Percentiles rank a stretch among this genome's conserved stretches.
Conservation (phyloP, 2,797 vertebrate species). For the Pteronotus mesoamericanus region DNA sequence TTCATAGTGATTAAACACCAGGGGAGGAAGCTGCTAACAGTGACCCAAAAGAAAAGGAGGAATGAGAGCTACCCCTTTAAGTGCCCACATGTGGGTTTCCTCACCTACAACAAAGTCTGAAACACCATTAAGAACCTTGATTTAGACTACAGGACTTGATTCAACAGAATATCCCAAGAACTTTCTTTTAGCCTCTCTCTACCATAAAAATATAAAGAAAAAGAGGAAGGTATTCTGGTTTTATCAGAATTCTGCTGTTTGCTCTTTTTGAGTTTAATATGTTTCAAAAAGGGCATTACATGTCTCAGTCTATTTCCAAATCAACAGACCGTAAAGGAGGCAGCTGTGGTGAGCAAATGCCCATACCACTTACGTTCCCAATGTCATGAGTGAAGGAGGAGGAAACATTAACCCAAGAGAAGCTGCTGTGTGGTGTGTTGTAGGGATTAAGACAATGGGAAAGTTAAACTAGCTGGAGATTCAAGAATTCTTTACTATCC, state of each 20-base stretch:
- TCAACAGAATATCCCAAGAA: not conserved
- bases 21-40: not conserved
- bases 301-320: conserved; percentile 30
- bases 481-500: not conserved
- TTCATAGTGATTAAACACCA: not conserved
- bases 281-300: not conserved
- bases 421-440: not conserved
- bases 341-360: not conserved
- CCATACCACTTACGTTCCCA: not conserved
- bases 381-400: not conserved
- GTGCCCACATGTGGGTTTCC: not conserved
- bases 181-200: not conserved
- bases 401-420: not conserved
- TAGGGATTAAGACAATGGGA: not conserved
- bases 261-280: conserved; percentile 7
- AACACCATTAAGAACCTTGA: conserved; percentile 12
- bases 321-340: not conserved
- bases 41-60: not conserved
- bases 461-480: not conserved
- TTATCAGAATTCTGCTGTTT: not conserved
- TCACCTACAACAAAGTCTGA: not conserved
- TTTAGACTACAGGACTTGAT: not conserved
- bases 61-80: not conserved
- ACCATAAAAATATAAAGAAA: conserved; percentile 15
- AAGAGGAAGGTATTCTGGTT: not conserved